phyloP scores from a whole-genome alignment of 1,140 invertebrate species.

The Aphidius ervi region DNA sequence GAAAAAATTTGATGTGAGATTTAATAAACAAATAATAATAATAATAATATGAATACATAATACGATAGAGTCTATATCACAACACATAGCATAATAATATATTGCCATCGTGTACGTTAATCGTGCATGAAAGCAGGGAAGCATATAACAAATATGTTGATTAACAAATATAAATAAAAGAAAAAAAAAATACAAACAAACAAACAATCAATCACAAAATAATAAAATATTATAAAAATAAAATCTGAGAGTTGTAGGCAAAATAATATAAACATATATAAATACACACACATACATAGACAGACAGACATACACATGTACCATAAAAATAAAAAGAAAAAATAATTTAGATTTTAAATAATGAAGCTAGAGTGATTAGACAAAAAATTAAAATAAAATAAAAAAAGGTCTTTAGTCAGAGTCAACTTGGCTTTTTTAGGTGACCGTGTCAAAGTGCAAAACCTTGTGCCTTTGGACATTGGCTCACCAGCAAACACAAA shows the following conservation, averaged over 20 bases:
- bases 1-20: not conserved
- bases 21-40: constrained; percentile 25
- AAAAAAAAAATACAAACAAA: constrained; percentile 6
- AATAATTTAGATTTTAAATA: constrained; percentile 27
- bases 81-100: constrained; percentile 53
- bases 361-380: constrained; percentile 32
- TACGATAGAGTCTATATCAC: constrained; percentile 52
- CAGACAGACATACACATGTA: too few relatives aligned
- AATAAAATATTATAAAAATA: not conserved
- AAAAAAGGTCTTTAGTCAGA: constrained; percentile 36
- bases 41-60: constrained; percentile 48
- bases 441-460: constrained; percentile 56
- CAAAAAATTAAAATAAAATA: constrained; percentile 9
- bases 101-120: constrained; percentile 53
- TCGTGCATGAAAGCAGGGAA: constrained; percentile 37
- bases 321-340: not conserved
- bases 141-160: constrained; percentile 23
- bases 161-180: not conserved
- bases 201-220: not conserved
- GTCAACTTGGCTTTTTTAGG: constrained; percentile 46
- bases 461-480: constrained; percentile 55
- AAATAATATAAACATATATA: too few relatives aligned
- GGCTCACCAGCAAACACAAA: constrained; percentile 48
- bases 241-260: too few relatives aligned
- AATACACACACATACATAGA: too few relatives aligned